Percentiles rank a stretch among this genome's conserved stretches.
Conservation (phyloP, 2,113 vertebrate species). For the Rhinoptilus africanus region DNA sequence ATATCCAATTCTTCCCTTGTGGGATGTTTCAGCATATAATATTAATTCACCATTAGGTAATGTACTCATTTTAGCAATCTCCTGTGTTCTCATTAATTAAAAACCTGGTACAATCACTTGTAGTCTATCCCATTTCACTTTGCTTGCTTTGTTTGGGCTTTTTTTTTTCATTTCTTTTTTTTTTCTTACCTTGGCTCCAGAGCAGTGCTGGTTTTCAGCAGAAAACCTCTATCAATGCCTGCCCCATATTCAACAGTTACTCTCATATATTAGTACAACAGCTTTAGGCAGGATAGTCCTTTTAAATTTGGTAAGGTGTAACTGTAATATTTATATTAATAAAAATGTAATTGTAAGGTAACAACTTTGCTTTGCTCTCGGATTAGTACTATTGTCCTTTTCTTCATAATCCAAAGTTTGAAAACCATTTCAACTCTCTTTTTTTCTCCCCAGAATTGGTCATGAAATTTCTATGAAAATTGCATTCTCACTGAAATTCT, state of each 20-base stretch:
- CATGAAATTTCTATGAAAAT: background rate
- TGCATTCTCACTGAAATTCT: background rate
- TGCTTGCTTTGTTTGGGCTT: constrained; percentile 22
- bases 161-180: background rate
- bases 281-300: background rate
- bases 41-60: constrained; percentile 71
- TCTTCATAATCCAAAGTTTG: background rate
- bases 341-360: background rate
- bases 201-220: background rate
- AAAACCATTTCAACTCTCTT: background rate
- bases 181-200: background rate
- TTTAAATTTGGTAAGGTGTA: background rate
- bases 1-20: constrained; percentile 69
- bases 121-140: constrained; percentile 11
- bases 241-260: background rate
- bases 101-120: constrained; percentile 48
- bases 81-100: constrained; percentile 72
- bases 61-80: constrained; percentile 64
- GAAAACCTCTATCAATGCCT: background rate
- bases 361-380: background rate
- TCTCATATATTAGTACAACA: background rate
- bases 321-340: background rate
- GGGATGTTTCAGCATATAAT: constrained; percentile 65
- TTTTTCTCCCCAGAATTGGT: background rate
- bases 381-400: background rate